These are phyloP conservation scores for Lepidiolamprologus cunningtoni DNA, from an alignment of 2,113 vertebrate species.

Conservation along the genomic window DNA sequence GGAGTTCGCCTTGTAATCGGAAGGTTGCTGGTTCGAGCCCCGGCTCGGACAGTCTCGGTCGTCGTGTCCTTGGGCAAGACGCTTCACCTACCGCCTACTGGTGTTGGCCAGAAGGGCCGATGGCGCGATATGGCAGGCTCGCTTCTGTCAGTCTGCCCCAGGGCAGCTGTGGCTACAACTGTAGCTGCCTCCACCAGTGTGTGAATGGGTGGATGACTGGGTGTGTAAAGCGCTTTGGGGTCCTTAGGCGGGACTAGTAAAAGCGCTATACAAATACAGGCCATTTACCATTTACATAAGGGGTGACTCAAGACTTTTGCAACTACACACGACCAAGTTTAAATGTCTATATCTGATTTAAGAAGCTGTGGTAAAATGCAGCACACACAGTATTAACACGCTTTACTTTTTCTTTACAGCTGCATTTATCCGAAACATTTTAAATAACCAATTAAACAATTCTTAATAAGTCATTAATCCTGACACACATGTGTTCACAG, in stretches of 20 bases:
- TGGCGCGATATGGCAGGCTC: too few relatives aligned
- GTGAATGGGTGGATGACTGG: too few relatives aligned
- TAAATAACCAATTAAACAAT: neutral
- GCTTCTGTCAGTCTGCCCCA: too few relatives aligned
- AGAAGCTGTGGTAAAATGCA: neutral
- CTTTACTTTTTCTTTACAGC: neutral
- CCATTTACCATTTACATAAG: neutral
- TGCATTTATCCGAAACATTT: neutral
- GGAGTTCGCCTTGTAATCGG: too few relatives aligned
- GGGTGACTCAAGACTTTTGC: neutral
- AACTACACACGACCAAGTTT: neutral
- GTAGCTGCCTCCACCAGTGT: too few relatives aligned
- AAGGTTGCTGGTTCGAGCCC: too few relatives aligned
- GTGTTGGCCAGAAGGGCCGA: too few relatives aligned
- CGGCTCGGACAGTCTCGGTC: too few relatives aligned
- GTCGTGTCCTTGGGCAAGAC: too few relatives aligned
- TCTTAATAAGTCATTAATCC: neutral
- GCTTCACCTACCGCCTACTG: accelerated
- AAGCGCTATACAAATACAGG: too few relatives aligned
- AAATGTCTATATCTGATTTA: neutral
- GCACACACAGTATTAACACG: neutral
- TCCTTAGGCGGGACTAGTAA: accelerated
- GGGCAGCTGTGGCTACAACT: too few relatives aligned
- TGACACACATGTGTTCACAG: neutral
- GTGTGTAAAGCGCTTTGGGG: too few relatives aligned